phyloP scores from a whole-genome alignment of 2,113 vertebrate species.

The Nothoprocta perdicaria region DNA sequence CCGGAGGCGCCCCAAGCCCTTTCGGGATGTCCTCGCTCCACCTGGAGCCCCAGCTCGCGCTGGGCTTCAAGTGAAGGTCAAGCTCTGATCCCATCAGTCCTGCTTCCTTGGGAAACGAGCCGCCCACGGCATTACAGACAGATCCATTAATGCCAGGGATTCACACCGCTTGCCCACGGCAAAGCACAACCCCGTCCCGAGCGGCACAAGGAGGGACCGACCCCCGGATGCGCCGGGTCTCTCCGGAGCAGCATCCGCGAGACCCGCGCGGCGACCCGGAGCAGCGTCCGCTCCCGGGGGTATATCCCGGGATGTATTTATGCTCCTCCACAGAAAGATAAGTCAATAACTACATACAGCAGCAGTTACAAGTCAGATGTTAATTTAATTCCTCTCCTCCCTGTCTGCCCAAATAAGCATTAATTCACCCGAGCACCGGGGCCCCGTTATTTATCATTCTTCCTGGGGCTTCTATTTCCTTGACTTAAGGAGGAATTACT shows the following conservation, averaged over 20 bases:
- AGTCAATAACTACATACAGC: slow-evolving; percentile 64
- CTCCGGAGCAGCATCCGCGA: slow-evolving; percentile 29
- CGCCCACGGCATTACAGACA: neutral
- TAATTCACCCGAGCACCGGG: slow-evolving; percentile 49
- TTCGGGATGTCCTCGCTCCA: no score
- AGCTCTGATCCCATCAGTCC: neutral
- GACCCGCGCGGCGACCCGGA: neutral
- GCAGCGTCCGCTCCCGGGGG: slow-evolving; percentile 21
- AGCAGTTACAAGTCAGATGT: slow-evolving; percentile 70
- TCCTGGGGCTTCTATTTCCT: neutral
- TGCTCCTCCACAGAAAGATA: slow-evolving; percentile 52
- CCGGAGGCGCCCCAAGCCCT: no score
- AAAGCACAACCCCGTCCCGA: neutral
- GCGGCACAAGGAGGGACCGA: neutral
- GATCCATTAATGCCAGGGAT: neutral
- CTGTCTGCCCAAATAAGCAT: slow-evolving; percentile 50
- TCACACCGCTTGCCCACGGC: neutral
- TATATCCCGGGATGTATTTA: slow-evolving; percentile 26
- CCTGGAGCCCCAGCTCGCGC: no score
- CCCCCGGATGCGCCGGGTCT: slow-evolving; percentile 12
- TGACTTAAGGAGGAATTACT: slow-evolving; percentile 5
- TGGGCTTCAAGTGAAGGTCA: no score
- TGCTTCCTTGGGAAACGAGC: neutral
- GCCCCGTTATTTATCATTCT: slow-evolving; percentile 48
- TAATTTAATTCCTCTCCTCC: slow-evolving; percentile 71